phyloP scores from a whole-genome alignment of 2,888 invertebrate species.

The Drosophila borborema region DNA sequence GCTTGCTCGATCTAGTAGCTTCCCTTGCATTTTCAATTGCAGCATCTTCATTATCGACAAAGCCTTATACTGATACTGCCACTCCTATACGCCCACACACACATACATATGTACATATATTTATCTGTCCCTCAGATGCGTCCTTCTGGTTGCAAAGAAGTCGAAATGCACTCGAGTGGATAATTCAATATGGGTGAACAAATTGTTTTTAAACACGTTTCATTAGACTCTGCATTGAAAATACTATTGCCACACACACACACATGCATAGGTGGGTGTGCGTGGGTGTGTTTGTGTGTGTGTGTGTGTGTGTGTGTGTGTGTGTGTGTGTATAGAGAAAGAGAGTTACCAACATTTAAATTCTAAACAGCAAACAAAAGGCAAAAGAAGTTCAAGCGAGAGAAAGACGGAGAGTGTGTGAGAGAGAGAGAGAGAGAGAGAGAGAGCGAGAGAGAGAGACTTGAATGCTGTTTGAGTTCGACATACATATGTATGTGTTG shows the following conservation, averaged over 20 bases:
- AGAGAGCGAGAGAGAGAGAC: slow-evolving; percentile 6
- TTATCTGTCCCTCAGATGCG: background rate
- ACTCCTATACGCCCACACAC: background rate
- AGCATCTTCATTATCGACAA: background rate
- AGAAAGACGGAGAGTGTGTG: slow-evolving; percentile 5
- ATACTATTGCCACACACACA: slow-evolving; percentile 45
- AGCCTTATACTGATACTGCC: slow-evolving; percentile 7
- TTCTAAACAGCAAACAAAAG: slow-evolving; percentile 52
- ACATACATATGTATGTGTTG: background rate
- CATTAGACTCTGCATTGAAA: slow-evolving; percentile 73
- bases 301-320: background rate
- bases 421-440: slow-evolving; percentile 6
- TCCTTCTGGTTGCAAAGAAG: slow-evolving; percentile 39
- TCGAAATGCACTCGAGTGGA: slow-evolving; percentile 70
- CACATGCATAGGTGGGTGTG: background rate
- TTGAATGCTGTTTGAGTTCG: background rate
- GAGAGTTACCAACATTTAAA: slow-evolving; percentile 49
- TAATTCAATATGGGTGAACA: slow-evolving; percentile 78
- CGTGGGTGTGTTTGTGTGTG: background rate
- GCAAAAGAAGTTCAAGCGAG: background rate
- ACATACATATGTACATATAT: background rate
- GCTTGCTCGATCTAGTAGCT: background rate
- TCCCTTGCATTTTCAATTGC: background rate
- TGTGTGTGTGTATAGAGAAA: background rate
- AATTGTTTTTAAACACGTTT: slow-evolving; percentile 82